phyloP scores from a whole-genome alignment of 2,888 invertebrate species.

The Ptilodon capucinus region DNA sequence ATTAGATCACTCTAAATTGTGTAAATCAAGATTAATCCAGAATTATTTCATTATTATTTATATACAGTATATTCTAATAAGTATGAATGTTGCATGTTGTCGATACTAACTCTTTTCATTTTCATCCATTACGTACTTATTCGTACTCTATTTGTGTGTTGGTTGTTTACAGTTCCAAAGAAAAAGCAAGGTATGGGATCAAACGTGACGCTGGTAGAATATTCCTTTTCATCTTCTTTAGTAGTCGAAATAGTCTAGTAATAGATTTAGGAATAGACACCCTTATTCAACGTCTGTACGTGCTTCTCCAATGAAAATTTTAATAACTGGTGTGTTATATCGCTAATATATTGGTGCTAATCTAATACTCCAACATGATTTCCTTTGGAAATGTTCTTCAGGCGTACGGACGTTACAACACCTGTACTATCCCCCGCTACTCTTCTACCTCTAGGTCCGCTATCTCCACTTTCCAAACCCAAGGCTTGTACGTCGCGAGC shows the following conservation, averaged over 20 bases:
- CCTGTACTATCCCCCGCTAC: conserved; percentile 38
- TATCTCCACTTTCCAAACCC: conserved; percentile 27
- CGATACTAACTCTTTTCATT: conserved; percentile 43
- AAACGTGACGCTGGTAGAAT: conserved; percentile 82
- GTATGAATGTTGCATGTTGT: conserved; percentile 67
- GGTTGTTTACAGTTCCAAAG: conserved; percentile 92
- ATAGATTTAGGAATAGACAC: conserved; percentile 70
- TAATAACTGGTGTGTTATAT: not conserved
- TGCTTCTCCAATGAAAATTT: not conserved
- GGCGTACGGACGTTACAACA: conserved; percentile 45
- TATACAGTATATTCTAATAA: conserved; percentile 17
- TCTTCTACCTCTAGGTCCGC: conserved; percentile 34
- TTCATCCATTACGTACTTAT: conserved; percentile 61
- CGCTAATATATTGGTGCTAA: not conserved
- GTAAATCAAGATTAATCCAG: not conserved
- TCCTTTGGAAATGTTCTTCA: not conserved
- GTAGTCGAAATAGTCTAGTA: conserved; percentile 75
- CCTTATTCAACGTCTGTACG: conserved; percentile 22
- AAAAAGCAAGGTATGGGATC: conserved; percentile 87
- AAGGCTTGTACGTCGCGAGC: conserved; percentile 41
- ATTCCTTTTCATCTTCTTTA: conserved; percentile 79
- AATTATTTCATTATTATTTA: not conserved
- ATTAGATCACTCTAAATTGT: not conserved
- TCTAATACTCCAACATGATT: not conserved
- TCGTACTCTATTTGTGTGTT: conserved; percentile 81